Base-by-base conservation (phyloP, 1,140 invertebrate species). In the Hylyphantes graminicola region DNA sequence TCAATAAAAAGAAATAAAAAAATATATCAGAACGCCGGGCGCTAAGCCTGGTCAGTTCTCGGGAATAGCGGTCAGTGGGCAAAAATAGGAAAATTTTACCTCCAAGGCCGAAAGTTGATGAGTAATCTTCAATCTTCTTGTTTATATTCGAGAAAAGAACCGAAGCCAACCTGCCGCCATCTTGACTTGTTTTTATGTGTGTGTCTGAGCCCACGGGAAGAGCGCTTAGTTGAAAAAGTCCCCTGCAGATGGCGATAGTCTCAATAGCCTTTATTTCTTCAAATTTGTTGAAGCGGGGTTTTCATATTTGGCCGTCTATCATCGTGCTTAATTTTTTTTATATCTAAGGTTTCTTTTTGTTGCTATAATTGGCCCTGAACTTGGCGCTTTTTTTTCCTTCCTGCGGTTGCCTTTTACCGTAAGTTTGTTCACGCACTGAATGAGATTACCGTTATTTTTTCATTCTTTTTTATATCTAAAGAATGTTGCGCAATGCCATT, bases 111-210 rank as follows among this genome's bases (percentile, higher is more conserved):
- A 75, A 15, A 64, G 51, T 73, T 63, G 79, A 83, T 83, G 72
- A 83, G 80, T 50, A 83, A 83, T 75, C 68, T 81, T 50, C 68
- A 81, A 81, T 77, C 72, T 85, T 85, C 82, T 85, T 85, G 74
- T 85, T 85, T 85, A 85, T 77, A 64, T 77, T 85, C 73, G 73
- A 76, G 82, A 85, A 85, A 85, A 85, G 82, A 76, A 63, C 74
- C 55, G 70, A 77, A 85, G 82, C 82, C 82, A 72, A 85, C 82
- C 82, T 17, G 57, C 82, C 82, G 82, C 82, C 82, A 85, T 85
- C 82, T 85, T 85, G 82, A 76, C 82, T 35, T 85, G 82, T 85
- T 85, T 85, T 85, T 85, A 85, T 85, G 74, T 77, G 74, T 85
- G 74, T 85, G 82, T 48, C 70, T 13, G 53, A 55, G 72, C 57